Conservation (phyloP, 1,140 invertebrate species). For the Macrotrachela quadricornifera region DNA sequence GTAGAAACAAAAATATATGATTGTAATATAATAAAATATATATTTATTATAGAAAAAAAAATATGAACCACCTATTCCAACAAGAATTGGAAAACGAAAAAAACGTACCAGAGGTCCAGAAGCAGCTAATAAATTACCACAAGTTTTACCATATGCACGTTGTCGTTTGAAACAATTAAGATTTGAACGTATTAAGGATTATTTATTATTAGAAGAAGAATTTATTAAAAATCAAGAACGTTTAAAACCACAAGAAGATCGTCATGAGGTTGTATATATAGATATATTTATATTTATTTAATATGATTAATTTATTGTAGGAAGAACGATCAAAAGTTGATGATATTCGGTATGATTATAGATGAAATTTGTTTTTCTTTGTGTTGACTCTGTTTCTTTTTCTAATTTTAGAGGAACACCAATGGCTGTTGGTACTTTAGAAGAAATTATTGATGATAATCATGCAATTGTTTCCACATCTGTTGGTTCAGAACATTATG, state of each 20-base stretch:
- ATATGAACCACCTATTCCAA: constrained; percentile 94
- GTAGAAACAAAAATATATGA: no score
- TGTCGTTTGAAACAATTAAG: constrained; percentile 85
- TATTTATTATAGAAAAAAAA: constrained; percentile 51
- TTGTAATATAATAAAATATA: no score
- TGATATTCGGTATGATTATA: constrained; percentile 46
- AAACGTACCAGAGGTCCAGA: constrained; percentile 87
- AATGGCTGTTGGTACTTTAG: constrained; percentile 97
- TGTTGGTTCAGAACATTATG: constrained; percentile 97
- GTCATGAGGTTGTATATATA: constrained; percentile 44
- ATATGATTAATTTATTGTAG: no score
- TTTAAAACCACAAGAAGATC: constrained; percentile 78
- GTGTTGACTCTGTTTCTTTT: no score
- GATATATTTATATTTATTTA: no score
- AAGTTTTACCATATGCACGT: constrained; percentile 82
- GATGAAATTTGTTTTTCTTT: no score
- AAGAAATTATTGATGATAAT: constrained; percentile 99
- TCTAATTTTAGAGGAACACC: constrained; percentile 49
- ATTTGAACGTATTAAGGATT: constrained; percentile 93
- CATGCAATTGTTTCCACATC: constrained; percentile 99
- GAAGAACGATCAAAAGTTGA: constrained; percentile 78
- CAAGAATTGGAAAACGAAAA: constrained; percentile 92
- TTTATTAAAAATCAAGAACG: constrained; percentile 95
- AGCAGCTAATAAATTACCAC: constrained; percentile 83
- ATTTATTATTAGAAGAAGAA: constrained; percentile 94